These are phyloP conservation scores for Drosophila paranaensis DNA, from an alignment of 2,888 invertebrate species.

Conservation along the genomic window DNA sequence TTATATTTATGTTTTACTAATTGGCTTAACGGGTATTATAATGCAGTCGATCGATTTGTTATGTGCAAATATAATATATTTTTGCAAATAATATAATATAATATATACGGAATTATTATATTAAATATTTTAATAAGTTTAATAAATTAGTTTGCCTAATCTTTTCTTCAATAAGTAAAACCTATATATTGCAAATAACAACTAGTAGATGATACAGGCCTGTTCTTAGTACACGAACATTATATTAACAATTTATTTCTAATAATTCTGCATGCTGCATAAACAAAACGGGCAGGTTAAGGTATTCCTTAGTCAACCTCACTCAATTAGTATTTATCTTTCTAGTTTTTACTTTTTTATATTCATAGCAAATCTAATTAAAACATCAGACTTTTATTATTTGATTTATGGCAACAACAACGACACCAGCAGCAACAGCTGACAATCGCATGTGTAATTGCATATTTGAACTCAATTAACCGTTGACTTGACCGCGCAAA, in stretches of 20 bases:
- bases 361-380: slow-evolving; percentile 61
- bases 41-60: background rate
- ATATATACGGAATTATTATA: no score
- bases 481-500: slow-evolving; percentile 48
- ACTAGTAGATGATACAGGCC: no score
- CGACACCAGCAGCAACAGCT: slow-evolving; percentile 14
- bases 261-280: background rate
- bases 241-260: background rate
- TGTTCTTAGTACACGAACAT: background rate
- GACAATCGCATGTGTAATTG: slow-evolving; percentile 63
- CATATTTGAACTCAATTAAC: slow-evolving; percentile 76
- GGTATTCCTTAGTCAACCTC: background rate
- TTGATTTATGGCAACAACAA: slow-evolving; percentile 61
- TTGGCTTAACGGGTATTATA: no score
- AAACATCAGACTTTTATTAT: slow-evolving; percentile 66
- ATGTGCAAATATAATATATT: no score
- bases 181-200: no score
- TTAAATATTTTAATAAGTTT: no score
- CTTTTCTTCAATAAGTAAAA: no score
- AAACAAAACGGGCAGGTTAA: background rate
- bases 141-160: no score
- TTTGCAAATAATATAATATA: no score
- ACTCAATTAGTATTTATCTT: background rate
- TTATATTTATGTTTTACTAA: background rate
- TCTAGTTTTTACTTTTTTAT: slow-evolving; percentile 11